Evolutionary conservation across 2,113 vertebrate genomes (phyloP), one percentile per base, ranked within the genome.

Genomic region (Urocitellus parryii): DNA sequence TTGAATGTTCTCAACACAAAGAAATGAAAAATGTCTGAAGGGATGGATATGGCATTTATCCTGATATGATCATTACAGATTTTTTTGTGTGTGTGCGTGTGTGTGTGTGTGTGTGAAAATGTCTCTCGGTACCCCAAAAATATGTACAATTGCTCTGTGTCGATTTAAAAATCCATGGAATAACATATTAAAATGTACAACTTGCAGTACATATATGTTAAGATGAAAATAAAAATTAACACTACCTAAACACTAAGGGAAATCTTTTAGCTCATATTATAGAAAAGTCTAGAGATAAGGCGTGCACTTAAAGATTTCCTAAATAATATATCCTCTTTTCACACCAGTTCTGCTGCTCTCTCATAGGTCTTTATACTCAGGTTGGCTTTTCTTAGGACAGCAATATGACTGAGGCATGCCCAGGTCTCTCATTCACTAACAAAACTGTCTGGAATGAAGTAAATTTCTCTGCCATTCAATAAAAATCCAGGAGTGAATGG

Each of bases 361-460:
- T 67, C 67, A 5, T 76, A 32, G 48, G 18, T n/a, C 29, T 79
- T 73, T 81, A 53, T 63, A 34, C 13, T 25, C 39, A 34, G 14
- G n/a, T 34, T 82, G 77, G 32, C 13, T 73, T 77, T 80, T 32
- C 27, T 80, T 32, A 82, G 11, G 37, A 73, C 3, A 73, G 1
- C 45, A 72, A 39, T 39, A 12, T 74, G 27, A 4, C 45, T 37
- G 4, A 16, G 34, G 20, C 12, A 42, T 22, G 16, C 29, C 29
- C 32, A 2, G 0, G 8, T 87, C 22, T 16, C 39, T 16, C 63
- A 63, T n/a, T 83, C 32, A 73, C 29, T 84, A 42, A 72, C 17
- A 85, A 80, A 92, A 80, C 37, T 78, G 42, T 74, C 39, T 53
- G 88, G n/a, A 65, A 65, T 58, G 27, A 88, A 89, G 8, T 88